A percentile compares a stretch with the other conserved stretches of the same genome.
Evolutionary conservation across 1,140 invertebrate species (phyloP).

Genomic region (Capitella teleta): DNA sequence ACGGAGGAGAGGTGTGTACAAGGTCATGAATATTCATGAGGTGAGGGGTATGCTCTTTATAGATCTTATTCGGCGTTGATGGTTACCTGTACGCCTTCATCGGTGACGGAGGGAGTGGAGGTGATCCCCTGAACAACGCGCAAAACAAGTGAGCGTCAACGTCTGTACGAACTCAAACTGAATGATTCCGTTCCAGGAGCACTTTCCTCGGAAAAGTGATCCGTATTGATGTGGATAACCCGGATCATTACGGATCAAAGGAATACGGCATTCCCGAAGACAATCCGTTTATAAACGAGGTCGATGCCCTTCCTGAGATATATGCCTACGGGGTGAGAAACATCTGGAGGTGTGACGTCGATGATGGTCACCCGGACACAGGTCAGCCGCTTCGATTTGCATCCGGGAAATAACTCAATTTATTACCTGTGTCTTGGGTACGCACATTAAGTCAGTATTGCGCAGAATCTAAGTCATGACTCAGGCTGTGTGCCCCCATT

Average conservation of each 20-base stretch:
- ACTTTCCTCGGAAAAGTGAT: slow-evolving; percentile 30
- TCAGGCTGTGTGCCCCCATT: too few species aligned
- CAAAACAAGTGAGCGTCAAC: slow-evolving; percentile 26
- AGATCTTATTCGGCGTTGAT: slow-evolving; percentile 36
- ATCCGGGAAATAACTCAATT: too few species aligned
- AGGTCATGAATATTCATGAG: too few species aligned
- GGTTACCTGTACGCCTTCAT: slow-evolving; percentile 32
- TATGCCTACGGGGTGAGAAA: slow-evolving; percentile 35
- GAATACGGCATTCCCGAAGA: slow-evolving; percentile 23
- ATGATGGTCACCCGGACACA: slow-evolving; percentile 21
- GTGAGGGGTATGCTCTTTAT: too few species aligned
- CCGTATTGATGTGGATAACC: slow-evolving; percentile 26
- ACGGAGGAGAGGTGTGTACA: slow-evolving; percentile 34
- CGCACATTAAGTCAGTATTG: too few species aligned
- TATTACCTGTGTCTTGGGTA: too few species aligned
- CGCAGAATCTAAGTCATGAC: too few species aligned
- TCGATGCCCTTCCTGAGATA: slow-evolving; percentile 21
- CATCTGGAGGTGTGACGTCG: slow-evolving; percentile 34
- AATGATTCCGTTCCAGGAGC: slow-evolving; percentile 11
- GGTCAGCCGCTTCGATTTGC: slow-evolving; percentile 16
- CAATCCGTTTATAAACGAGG: slow-evolving; percentile 22
- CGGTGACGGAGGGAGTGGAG: slow-evolving; percentile 31
- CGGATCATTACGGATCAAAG: background rate
- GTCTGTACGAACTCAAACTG: background rate
- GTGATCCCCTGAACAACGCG: slow-evolving; percentile 22